These are phyloP conservation scores for Charanyca ferruginea DNA, from an alignment of 2,888 invertebrate species.

Conservation along the genomic window DNA sequence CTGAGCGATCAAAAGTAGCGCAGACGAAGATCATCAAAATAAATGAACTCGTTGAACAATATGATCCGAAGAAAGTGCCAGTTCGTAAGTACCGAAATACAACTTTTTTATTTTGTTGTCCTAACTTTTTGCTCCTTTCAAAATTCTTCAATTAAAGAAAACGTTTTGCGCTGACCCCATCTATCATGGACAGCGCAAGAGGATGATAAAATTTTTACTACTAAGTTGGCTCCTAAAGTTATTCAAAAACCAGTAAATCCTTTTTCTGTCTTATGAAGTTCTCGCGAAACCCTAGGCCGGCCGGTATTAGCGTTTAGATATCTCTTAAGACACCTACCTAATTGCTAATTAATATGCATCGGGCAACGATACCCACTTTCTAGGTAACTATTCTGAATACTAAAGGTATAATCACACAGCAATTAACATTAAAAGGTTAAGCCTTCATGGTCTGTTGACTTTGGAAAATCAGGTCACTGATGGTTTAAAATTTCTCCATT, in stretches of 20 bases:
- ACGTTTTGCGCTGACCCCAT: too few relatives aligned
- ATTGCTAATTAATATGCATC: slow-evolving; percentile 59
- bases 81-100: slow-evolving; percentile 95
- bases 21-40: slow-evolving; percentile 93
- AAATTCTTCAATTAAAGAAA: too few relatives aligned
- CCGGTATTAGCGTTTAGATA: slow-evolving; percentile 38
- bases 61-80: slow-evolving; percentile 97
- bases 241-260: not conserved
- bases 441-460: slow-evolving; percentile 50
- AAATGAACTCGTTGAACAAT: slow-evolving; percentile 93
- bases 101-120: slow-evolving; percentile 37
- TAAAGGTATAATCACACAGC: slow-evolving; percentile 43
- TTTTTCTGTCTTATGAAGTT: slow-evolving; percentile 6
- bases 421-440: slow-evolving; percentile 51
- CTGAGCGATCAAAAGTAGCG: slow-evolving; percentile 93
- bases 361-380: slow-evolving; percentile 43
- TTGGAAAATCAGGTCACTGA: slow-evolving; percentile 37
- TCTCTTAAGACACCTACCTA: slow-evolving; percentile 45
- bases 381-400: slow-evolving; percentile 37
- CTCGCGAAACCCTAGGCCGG: slow-evolving; percentile 3
- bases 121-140: not conserved
- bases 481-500: slow-evolving; percentile 44
- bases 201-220: too few relatives aligned
- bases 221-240: not conserved
- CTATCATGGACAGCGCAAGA: too few relatives aligned